These are phyloP conservation scores for Coendou prehensilis DNA, from an alignment of 2,797 vertebrate genomes.

Conservation along the genomic window DNA sequence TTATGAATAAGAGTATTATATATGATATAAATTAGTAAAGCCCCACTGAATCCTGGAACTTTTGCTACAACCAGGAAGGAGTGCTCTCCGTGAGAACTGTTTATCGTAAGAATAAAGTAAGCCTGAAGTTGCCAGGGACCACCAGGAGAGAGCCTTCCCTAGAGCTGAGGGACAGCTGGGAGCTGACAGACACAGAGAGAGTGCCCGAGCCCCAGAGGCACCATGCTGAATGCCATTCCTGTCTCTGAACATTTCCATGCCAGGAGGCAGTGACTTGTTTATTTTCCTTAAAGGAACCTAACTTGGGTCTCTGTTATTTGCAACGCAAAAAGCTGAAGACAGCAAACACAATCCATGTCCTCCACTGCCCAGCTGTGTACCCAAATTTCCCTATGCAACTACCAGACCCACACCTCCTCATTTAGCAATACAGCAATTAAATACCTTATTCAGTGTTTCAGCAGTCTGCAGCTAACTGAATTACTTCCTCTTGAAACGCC, in stretches of 20 bases:
- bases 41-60: not conserved
- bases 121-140: not conserved
- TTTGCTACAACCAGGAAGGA: not conserved
- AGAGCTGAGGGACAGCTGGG: not conserved
- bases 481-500: not conserved
- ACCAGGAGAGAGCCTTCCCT: not conserved
- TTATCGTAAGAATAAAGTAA: not conserved
- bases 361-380: slow-evolving; percentile 8
- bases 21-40: not conserved
- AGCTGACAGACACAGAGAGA: not conserved
- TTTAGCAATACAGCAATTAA: slow-evolving; percentile 10
- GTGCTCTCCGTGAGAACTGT: not conserved
- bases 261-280: not conserved
- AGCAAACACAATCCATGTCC: not conserved
- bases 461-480: not conserved
- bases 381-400: not conserved
- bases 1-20: no score
- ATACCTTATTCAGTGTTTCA: not conserved
- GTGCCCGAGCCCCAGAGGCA: not conserved
- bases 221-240: not conserved
- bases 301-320: slow-evolving; percentile 14
- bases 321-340: not conserved
- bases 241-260: not conserved
- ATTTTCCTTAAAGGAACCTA: slow-evolving; percentile 51
- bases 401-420: not conserved